Conservation (phyloP, 2,113 vertebrate genomes). For the Platichthys flesus region DNA sequence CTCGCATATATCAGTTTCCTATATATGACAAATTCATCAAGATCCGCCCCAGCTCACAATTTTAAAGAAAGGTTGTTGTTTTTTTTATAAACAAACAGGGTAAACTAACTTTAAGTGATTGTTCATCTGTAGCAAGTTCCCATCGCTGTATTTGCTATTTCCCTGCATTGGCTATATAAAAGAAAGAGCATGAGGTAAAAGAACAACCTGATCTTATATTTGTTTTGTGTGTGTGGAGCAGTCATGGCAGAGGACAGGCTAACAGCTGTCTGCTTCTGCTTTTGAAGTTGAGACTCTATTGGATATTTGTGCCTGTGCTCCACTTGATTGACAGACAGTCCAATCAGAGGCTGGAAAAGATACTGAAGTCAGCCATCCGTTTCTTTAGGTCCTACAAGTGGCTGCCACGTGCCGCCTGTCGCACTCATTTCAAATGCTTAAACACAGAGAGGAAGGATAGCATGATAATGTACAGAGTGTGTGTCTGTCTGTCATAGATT, state of each 20-base stretch:
- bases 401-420: neutral
- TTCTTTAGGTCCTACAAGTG: neutral
- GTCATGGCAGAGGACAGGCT: neutral
- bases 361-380: neutral
- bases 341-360: no score
- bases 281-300: neutral
- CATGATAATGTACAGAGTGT: neutral
- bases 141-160: neutral
- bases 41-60: no score
- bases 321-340: neutral
- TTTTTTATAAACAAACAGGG: no score
- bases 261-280: conserved; percentile 1
- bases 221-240: conserved; percentile 11
- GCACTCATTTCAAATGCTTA: neutral
- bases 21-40: no score
- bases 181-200: conserved; percentile 9
- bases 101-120: no score
- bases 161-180: neutral
- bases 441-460: neutral
- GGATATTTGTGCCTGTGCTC: conserved; percentile 12
- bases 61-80: no score
- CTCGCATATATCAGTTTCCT: no score
- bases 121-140: no score
- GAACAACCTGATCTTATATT: conserved; percentile 18
- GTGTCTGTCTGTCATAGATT: conserved; percentile 4